These are phyloP conservation scores for Drosophila austrosaltans DNA, from an alignment of 2,888 invertebrate species.

Conservation along the genomic window DNA sequence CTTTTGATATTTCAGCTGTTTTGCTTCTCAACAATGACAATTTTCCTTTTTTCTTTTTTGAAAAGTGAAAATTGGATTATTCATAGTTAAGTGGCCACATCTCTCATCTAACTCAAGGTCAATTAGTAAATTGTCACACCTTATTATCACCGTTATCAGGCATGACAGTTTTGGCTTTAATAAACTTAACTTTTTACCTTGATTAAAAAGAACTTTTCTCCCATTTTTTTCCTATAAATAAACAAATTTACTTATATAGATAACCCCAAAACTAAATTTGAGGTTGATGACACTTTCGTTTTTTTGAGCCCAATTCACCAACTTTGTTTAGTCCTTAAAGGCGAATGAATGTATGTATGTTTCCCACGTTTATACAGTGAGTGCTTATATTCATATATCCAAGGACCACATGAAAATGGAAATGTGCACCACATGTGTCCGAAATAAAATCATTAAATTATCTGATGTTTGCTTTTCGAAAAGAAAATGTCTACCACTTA, in stretches of 20 bases:
- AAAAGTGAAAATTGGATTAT: too few relatives aligned
- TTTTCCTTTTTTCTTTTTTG: background rate
- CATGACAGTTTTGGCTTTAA: too few relatives aligned
- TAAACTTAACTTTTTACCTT: too few relatives aligned
- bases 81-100: too few relatives aligned
- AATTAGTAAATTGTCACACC: too few relatives aligned
- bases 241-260: too few relatives aligned
- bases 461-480: constrained; percentile 31
- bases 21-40: background rate
- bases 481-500: constrained; percentile 28
- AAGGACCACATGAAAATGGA: constrained; percentile 16
- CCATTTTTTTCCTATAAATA: too few relatives aligned
- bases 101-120: too few relatives aligned
- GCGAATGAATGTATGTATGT: background rate
- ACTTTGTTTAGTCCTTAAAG: background rate
- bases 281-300: background rate
- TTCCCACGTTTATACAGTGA: background rate
- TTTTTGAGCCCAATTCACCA: background rate
- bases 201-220: too few relatives aligned
- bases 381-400: background rate
- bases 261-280: too few relatives aligned
- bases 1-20: background rate
- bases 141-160: too few relatives aligned
- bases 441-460: constrained; percentile 12
- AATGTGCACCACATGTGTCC: constrained; percentile 29